Percentiles rank a stretch among this genome's conserved stretches.
These are phyloP conservation scores for Trypoxylon attenuatum DNA, from an alignment of 2,888 invertebrate species.

Conservation along the genomic window DNA sequence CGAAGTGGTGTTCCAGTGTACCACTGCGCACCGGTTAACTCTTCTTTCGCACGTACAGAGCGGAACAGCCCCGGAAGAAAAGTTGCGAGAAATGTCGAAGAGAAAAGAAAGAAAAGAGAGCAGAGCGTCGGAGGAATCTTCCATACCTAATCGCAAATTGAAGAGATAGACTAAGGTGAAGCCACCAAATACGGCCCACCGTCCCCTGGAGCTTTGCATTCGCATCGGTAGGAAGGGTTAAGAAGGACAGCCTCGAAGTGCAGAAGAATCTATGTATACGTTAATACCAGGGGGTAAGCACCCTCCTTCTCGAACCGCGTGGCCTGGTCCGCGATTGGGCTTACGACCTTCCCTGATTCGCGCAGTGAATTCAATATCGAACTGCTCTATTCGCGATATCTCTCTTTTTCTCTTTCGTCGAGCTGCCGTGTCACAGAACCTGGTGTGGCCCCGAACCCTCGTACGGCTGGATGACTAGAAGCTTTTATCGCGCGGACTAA, in stretches of 20 bases:
- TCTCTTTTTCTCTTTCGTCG: background rate
- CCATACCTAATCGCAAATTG: conserved; percentile 64
- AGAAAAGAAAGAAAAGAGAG: conserved; percentile 1
- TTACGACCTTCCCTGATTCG: too few relatives aligned
- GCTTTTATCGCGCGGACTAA: conserved; percentile 12
- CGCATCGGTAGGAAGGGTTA: conserved; percentile 39
- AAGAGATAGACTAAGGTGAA: conserved; percentile 55
- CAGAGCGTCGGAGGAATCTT: conserved; percentile 4
- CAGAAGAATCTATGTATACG: background rate
- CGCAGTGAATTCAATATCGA: too few relatives aligned
- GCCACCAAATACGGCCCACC: conserved; percentile 56
- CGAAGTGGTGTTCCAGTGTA: background rate
- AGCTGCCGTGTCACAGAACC: too few relatives aligned
- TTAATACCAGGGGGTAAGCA: background rate
- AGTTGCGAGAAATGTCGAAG: background rate
- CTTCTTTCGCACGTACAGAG: background rate
- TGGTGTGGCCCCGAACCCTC: too few relatives aligned
- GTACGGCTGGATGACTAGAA: conserved; percentile 33
- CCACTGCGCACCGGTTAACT: background rate
- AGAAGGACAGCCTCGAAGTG: conserved; percentile 1
- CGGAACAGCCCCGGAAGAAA: too few relatives aligned
- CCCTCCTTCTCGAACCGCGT: conserved; percentile 1
- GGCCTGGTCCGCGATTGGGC: too few relatives aligned
- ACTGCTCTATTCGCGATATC: background rate
- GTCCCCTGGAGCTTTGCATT: conserved; percentile 51